phyloP scores from a whole-genome alignment of 1,140 invertebrate genomes.

The Philaenus spumarius region DNA sequence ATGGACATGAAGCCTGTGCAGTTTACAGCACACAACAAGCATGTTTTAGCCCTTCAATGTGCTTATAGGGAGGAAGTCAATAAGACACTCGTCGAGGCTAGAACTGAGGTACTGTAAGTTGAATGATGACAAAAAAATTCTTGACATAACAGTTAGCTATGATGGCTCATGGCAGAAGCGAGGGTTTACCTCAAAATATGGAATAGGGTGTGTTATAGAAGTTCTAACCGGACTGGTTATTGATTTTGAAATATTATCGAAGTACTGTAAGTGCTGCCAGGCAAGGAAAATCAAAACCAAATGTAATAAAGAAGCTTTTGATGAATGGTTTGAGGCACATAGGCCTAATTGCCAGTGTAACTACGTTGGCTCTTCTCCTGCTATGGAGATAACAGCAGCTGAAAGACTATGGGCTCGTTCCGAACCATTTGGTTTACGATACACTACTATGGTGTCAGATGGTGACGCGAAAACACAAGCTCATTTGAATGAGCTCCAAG shows the following conservation, averaged over 20 bases:
- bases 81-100: slow-evolving; percentile 12
- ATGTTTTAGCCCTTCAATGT: slow-evolving; percentile 8
- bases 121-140: slow-evolving; percentile 2
- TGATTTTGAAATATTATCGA: slow-evolving; percentile 25
- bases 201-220: slow-evolving; percentile 24
- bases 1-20: slow-evolving; percentile 7
- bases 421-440: slow-evolving; percentile 23
- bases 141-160: slow-evolving; percentile 16
- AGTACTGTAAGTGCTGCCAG: slow-evolving; percentile 23
- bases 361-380: slow-evolving; percentile 23
- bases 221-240: slow-evolving; percentile 24
- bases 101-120: slow-evolving; percentile 11
- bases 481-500: slow-evolving; percentile 22
- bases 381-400: slow-evolving; percentile 29
- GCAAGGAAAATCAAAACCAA: slow-evolving; percentile 3
- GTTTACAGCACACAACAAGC: slow-evolving; percentile 8
- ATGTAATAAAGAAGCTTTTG: slow-evolving; percentile 13
- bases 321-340: slow-evolving; percentile 24
- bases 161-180: slow-evolving; percentile 23
- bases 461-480: slow-evolving; percentile 30
- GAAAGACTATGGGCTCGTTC: slow-evolving; percentile 30
- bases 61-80: slow-evolving; percentile 13
- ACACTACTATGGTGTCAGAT: slow-evolving; percentile 30
- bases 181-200: slow-evolving; percentile 24
- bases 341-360: slow-evolving; percentile 18